Base-by-base conservation (phyloP, 2,888 invertebrate genomes). In the Palloptera scutellata region DNA sequence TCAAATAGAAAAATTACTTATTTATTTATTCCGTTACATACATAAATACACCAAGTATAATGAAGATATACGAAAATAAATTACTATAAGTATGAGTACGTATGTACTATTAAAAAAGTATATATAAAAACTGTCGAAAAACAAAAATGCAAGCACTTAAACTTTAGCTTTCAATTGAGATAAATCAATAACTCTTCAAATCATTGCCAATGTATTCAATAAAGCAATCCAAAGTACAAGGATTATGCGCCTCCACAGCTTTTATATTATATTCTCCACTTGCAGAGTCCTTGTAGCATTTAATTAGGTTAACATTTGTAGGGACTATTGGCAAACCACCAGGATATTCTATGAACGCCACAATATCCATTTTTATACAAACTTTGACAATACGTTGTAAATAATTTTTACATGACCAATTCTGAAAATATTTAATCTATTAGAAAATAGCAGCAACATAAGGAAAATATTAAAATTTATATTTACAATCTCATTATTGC, bases 381-480 rank as follows among this genome's bases (percentile, higher is more conserved):
- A 63, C 68, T 17, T 70, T 64, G 12, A 70, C 41, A 19, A 70
- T 68, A 6, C 65, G 67, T 41, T 70, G 70, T 19, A 70, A 51
- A 48, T 70, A 70, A 41, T 70, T 67, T 19, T 62, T 67, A 12
- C 53, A n/a, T 6, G 20, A 60, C 59, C 51, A 63, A 19, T 51
- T 41, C 64, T 69, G n/a, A 3, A 53, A 48, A 59, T 43, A 58
- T 55, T 43, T 11, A 51, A 15, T 17, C 40, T 15, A 58, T n/a
- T n/a, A n/a, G n/a, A n/a, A n/a, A n/a, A n/a, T n/a, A n/a, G n/a
- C n/a, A n/a, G n/a, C 48, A 61, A 30, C 6, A 4, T 30, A 30
- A 30, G 2, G 6, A 30, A 30, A 30, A 30, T 30, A 30, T 30
- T 30, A 30, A 30, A 30, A 30, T 30, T 6, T 30, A 30, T 30